These are phyloP conservation scores for Agraylea sexmaculata DNA, from an alignment of 1,140 invertebrate genomes.

Conservation along the genomic window DNA sequence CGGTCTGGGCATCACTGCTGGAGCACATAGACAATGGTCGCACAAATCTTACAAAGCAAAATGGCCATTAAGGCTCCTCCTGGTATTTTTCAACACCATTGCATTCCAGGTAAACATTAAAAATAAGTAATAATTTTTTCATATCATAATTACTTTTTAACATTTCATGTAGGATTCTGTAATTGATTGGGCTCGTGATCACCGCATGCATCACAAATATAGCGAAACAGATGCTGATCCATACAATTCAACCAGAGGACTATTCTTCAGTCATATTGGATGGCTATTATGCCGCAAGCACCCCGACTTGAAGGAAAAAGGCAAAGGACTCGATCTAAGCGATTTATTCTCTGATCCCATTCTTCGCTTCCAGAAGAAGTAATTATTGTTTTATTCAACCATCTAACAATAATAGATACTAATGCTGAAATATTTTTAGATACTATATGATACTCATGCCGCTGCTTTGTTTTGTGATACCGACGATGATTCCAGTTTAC, in stretches of 20 bases:
- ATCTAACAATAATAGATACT: background rate
- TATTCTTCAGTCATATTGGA: slow-evolving; percentile 79
- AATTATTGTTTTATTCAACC: slow-evolving; percentile 18
- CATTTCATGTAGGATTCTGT: slow-evolving; percentile 29
- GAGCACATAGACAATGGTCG: slow-evolving; percentile 88
- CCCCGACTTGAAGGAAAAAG: slow-evolving; percentile 63
- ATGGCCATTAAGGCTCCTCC: slow-evolving; percentile 66
- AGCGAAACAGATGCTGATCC: slow-evolving; percentile 52
- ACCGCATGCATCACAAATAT: slow-evolving; percentile 52
- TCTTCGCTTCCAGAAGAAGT: slow-evolving; percentile 61
- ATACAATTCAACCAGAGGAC: slow-evolving; percentile 55
- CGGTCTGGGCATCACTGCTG: slow-evolving; percentile 82
- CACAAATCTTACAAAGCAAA: slow-evolving; percentile 91
- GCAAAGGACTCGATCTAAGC: slow-evolving; percentile 57
- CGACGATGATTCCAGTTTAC: slow-evolving; percentile 70
- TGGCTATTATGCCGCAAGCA: slow-evolving; percentile 74
- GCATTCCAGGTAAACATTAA: slow-evolving; percentile 69
- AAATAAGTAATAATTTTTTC: too few species aligned
- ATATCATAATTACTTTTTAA: too few species aligned
- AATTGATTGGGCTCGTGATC: slow-evolving; percentile 41
- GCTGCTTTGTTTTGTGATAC: slow-evolving; percentile 73
- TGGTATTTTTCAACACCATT: slow-evolving; percentile 70
- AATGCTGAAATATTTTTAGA: too few species aligned
- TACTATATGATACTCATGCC: slow-evolving; percentile 76
- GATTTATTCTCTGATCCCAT: slow-evolving; percentile 65